Conservation (phyloP, 2,888 invertebrate species). For the Eupithecia subfuscata region DNA sequence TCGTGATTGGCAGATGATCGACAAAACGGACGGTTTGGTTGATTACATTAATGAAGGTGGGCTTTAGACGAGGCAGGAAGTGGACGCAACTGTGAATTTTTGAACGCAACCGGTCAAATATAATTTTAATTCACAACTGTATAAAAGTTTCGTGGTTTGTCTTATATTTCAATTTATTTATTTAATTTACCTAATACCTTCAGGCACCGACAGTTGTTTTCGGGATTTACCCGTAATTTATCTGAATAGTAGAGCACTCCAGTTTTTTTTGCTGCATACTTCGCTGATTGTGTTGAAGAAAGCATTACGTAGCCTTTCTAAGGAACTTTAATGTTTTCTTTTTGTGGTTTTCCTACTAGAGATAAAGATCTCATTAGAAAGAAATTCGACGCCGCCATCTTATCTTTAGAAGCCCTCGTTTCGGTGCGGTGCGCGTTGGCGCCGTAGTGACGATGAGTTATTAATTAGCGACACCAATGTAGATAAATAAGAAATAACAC, state of each 20-base stretch:
- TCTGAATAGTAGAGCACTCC: not conserved
- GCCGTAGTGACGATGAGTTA: not conserved
- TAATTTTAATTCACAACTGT: not conserved
- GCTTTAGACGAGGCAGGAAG: constrained; percentile 11
- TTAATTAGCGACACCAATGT: not conserved
- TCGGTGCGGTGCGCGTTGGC: not conserved
- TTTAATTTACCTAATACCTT: too few species aligned
- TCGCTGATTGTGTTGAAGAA: not conserved
- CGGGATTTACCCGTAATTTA: not conserved
- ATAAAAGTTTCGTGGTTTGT: not conserved
- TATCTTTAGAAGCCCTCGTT: not conserved
- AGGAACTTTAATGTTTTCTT: not conserved
- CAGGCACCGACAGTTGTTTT: too few species aligned
- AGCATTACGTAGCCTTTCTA: not conserved
- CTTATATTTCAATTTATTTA: not conserved
- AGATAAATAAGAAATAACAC: not conserved
- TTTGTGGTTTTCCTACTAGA: not conserved
- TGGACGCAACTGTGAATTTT: not conserved
- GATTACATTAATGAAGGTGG: constrained; percentile 8
- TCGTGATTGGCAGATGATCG: constrained; percentile 56
- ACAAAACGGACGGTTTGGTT: constrained; percentile 47
- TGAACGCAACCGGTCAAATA: not conserved
- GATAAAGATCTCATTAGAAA: not conserved
- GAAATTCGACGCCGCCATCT: not conserved
- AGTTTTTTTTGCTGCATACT: not conserved